Base-by-base conservation (phyloP, 2,888 invertebrate species). In the Odontomyia ornata region DNA sequence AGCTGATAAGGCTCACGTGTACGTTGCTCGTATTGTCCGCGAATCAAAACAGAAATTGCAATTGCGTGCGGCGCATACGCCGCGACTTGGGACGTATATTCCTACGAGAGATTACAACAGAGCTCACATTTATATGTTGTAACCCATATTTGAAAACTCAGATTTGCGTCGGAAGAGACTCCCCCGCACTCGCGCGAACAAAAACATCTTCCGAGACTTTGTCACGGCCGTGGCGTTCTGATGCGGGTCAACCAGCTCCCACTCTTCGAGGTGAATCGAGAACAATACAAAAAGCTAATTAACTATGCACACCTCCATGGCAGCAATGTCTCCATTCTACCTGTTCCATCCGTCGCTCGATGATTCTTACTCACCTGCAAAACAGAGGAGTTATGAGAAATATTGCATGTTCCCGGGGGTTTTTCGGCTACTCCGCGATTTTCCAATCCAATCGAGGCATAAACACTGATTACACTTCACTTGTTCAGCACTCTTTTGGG, bases 1-100 rank as follows among this genome's bases (percentile, higher is more conserved):
- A 46, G 52, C 71, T 47, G 71, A 71, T 71, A 71, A 47, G 43
- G 13, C 30, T 7, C 71, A 52, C 47, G 71, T 52, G 67, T 23
- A 23, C 9, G 15, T 21, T 27, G 27, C n/a, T n/a, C 30, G 28
- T 28, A 13, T 64, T 13, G n/a, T 28, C 9, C 9, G 23, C 43
- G 36, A 71, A 71, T 57, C 30, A 21, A 46, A 47, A n/a, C 46
- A 52, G 67, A 71, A 27, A 27, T n/a, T 71, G 46, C 67, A 21
- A 67, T 27, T 7, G 64, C 1, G 25, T 18, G 64, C 9, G n/a
- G 27, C 25, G 27, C 64, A n/a, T 9, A n/a, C 30, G 15, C 52
- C 52, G 52, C 18, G 52, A n/a, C 52, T 4, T 15, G 18, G 52
- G 52, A 52, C 4, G 52, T 52, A 15, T 13, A 15, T 52, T 52